A percentile compares a stretch with the other conserved stretches of the same genome.
Evolutionary conservation across 2,888 invertebrate genomes (phyloP).

Genomic region (Eurytoma californica): DNA sequence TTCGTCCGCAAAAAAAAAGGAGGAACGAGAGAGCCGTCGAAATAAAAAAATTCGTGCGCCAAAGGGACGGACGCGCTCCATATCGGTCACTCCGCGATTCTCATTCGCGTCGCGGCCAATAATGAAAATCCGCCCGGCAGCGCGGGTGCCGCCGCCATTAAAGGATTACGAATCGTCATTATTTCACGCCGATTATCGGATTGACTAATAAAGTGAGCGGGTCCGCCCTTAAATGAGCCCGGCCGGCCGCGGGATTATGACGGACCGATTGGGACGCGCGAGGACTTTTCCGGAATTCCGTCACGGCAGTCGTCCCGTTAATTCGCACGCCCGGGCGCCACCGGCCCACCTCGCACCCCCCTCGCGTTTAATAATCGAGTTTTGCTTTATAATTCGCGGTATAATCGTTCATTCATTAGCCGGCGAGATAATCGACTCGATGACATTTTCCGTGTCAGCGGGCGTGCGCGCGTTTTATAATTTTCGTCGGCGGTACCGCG

Average conservation of each 20-base stretch:
- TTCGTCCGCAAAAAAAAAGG: constrained; percentile 1
- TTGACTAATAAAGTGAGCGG: constrained; percentile 50
- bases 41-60: not conserved
- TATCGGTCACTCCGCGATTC: constrained; percentile 14
- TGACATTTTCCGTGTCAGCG: not conserved
- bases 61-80: not conserved
- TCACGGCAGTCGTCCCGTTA: not conserved
- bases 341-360: too few species aligned
- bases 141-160: constrained; percentile 24
- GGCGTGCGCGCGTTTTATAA: not conserved
- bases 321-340: not conserved
- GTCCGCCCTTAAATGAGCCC: constrained; percentile 15
- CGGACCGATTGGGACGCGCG: not conserved
- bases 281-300: constrained; percentile 33
- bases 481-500: not conserved
- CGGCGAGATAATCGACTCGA: constrained; percentile 16
- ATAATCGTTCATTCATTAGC: constrained; percentile 39
- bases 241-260: not conserved
- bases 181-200: constrained; percentile 53
- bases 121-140: constrained; percentile 42
- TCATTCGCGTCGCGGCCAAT: not conserved
- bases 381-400: constrained; percentile 41
- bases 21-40: not conserved
- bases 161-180: constrained; percentile 54
- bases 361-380: constrained; percentile 42